A percentile compares a stretch with the other conserved stretches of the same genome.
Evolutionary conservation across 1,140 invertebrate species (phyloP).

Genomic region (Papilio aristodemus): DNA sequence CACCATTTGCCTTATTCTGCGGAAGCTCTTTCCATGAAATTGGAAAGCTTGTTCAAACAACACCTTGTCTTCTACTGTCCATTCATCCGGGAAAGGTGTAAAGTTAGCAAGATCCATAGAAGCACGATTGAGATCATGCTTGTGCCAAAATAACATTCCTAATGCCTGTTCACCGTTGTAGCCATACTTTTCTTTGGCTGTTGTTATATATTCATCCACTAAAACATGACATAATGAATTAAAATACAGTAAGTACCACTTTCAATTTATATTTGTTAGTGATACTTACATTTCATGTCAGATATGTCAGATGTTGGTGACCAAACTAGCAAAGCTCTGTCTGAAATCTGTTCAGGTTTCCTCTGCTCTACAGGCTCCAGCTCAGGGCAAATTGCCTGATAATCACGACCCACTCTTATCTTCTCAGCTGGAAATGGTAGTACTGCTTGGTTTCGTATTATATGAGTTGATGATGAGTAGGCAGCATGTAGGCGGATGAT

Average conservation of each 20-base stretch:
- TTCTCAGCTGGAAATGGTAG: slow-evolving; percentile 90
- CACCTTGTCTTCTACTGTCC: slow-evolving; percentile 99
- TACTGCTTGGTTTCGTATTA: slow-evolving; percentile 77
- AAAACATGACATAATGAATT: slow-evolving; percentile 44
- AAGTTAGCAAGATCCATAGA: slow-evolving; percentile 97
- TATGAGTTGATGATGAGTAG: slow-evolving; percentile 65
- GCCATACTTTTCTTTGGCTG: slow-evolving; percentile 98
- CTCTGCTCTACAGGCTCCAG: slow-evolving; percentile 83
- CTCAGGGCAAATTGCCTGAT: slow-evolving; percentile 94
- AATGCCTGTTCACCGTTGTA: slow-evolving; percentile 98
- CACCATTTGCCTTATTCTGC: slow-evolving; percentile 98
- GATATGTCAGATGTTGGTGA: slow-evolving; percentile 93
- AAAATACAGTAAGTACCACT: slow-evolving; percentile 26
- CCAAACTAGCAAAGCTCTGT: slow-evolving; percentile 96
- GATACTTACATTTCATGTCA: slow-evolving; percentile 89
- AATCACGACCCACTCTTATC: slow-evolving; percentile 96
- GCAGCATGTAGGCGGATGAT: slow-evolving; percentile 74
- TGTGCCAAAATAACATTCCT: slow-evolving; percentile 99
- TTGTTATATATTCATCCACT: slow-evolving; percentile 96
- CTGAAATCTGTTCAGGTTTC: slow-evolving; percentile 84
- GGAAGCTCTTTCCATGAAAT: slow-evolving; percentile 99
- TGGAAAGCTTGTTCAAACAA: slow-evolving; percentile 99
- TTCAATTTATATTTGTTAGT: slow-evolving; percentile 25
- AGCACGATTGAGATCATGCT: slow-evolving; percentile 96
- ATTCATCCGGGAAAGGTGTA: slow-evolving; percentile 98